phyloP scores from a whole-genome alignment of 2,888 invertebrate species.

The Unio pictorum region DNA sequence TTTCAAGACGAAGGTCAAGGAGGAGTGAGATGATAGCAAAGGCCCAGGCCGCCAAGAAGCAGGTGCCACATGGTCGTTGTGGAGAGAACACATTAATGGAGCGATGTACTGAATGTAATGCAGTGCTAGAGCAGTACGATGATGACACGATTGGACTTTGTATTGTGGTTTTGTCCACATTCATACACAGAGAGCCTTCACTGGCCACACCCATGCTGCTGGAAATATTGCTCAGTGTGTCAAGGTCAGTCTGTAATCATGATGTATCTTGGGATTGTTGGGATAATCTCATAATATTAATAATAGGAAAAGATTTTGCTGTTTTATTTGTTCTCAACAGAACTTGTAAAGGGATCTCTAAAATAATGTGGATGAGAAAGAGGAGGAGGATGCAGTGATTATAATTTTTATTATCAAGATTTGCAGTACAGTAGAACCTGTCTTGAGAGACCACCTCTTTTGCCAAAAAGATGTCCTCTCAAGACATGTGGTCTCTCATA shows the following conservation, averaged over 20 bases:
- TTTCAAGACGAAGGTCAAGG: conserved; percentile 50
- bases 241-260: conserved; percentile 78
- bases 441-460: too few species aligned
- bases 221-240: conserved; percentile 89
- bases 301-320: not conserved
- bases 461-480: too few species aligned
- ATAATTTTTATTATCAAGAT: too few species aligned
- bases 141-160: conserved; percentile 97
- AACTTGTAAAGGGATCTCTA: not conserved
- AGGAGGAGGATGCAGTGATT: too few species aligned
- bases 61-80: conserved; percentile 36
- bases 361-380: too few species aligned
- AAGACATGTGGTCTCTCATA: too few species aligned
- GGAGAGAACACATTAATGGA: conserved; percentile 66
- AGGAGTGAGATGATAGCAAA: conserved; percentile 61
- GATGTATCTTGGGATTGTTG: not conserved
- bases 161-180: conserved; percentile 93
- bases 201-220: conserved; percentile 93
- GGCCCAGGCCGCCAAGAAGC: conserved; percentile 44
- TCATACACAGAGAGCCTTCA: conserved; percentile 95
- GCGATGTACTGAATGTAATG: conserved; percentile 90
- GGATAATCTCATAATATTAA: not conserved
- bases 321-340: not conserved
- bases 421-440: too few species aligned
- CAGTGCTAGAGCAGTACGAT: conserved; percentile 81